These are phyloP conservation scores for Ophonus ardosiacus DNA, from an alignment of 2,888 invertebrate genomes.

Conservation along the genomic window DNA sequence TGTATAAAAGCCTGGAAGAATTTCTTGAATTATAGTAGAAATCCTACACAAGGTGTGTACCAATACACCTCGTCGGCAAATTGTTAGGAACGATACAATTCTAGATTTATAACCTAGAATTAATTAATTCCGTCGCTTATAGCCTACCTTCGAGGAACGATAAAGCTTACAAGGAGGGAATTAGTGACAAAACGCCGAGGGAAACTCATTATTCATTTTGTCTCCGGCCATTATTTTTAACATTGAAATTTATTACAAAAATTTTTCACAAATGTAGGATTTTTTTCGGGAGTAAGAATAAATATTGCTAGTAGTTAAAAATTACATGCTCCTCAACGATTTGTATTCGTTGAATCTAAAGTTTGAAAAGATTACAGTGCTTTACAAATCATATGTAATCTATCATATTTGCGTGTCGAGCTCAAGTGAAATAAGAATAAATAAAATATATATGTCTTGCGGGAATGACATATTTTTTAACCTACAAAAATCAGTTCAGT, in stretches of 20 bases:
- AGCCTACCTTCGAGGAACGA: background rate
- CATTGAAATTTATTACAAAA: slow-evolving; percentile 2
- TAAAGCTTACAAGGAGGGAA: slow-evolving; percentile 3
- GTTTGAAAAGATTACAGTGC: background rate
- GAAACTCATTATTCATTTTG: slow-evolving; percentile 16
- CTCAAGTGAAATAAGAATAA: background rate
- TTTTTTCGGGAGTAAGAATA: background rate
- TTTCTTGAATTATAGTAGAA: background rate
- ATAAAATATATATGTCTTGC: slow-evolving; percentile 27
- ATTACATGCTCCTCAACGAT: slow-evolving; percentile 1
- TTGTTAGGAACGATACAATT: slow-evolving; percentile 28
- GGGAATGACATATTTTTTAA: slow-evolving; percentile 13
- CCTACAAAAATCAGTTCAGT: background rate
- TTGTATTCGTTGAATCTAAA: slow-evolving; percentile 1
- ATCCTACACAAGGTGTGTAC: background rate
- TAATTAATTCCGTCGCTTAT: slow-evolving; percentile 15
- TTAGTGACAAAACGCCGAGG: background rate
- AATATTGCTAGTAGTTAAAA: background rate
- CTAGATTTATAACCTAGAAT: slow-evolving; percentile 15
- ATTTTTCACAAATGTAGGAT: background rate
- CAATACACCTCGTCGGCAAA: slow-evolving; percentile 6
- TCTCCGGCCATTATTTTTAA: background rate
- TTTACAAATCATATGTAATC: slow-evolving; percentile 26
- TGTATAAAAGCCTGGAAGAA: slow-evolving; percentile 13
- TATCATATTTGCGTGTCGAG: slow-evolving; percentile 31